Conservation (phyloP, 2,797 vertebrate genomes). For the Sphenopsis melanotis region DNA sequence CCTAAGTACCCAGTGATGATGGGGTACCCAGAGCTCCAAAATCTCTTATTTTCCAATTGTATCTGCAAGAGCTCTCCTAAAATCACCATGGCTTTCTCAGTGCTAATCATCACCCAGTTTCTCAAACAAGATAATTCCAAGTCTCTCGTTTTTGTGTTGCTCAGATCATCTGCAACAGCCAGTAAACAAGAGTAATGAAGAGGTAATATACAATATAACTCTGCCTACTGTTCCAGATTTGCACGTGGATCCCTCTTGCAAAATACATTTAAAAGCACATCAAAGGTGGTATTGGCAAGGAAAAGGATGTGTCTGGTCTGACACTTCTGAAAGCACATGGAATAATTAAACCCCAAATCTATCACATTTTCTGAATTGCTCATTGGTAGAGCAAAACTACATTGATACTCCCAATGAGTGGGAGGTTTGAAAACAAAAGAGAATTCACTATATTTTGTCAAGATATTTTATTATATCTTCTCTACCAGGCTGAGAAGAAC, state of each 20-base stretch:
- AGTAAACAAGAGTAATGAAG: background rate
- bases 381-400: background rate
- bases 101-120: background rate
- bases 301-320: background rate
- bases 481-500: background rate
- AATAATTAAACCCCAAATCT: background rate
- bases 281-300: background rate
- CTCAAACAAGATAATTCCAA: background rate
- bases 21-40: background rate
- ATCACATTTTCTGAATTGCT: background rate
- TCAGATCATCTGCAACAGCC: background rate
- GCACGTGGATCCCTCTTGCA: background rate
- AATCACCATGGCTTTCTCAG: background rate
- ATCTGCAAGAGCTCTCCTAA: background rate
- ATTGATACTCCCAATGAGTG: background rate
- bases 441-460: background rate
- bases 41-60: background rate
- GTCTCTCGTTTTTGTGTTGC: background rate
- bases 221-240: background rate
- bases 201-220: background rate
- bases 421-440: background rate
- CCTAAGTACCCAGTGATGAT: accelerated
- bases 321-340: background rate
- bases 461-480: no score
- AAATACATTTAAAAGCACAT: background rate